Base-by-base conservation (phyloP, 2,113 vertebrate genomes). In the Periophthalmus modestus region DNA sequence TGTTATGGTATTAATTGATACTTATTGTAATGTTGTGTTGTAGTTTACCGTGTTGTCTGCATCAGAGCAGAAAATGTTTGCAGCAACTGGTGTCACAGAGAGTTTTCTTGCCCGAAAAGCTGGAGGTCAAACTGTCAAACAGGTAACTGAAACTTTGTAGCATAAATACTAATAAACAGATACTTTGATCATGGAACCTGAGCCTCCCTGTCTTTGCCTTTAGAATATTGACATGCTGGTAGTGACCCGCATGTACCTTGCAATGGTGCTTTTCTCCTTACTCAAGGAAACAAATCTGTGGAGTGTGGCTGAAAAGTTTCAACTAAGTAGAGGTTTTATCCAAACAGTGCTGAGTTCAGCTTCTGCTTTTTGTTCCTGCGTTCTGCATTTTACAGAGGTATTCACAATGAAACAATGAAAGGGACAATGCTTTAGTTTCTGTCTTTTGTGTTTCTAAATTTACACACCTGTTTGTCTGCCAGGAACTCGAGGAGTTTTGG, bases 401-500 rank as follows among this genome's bases (percentile, higher is more conserved):
- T n/a, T 34, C 4, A 11, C 0, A 39, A 2, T n/a, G 34, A 63
- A 33, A 7, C 59, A 34, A 5, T 62, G 7, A 39, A 65, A 0
- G 34, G 21, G 62, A 65, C 18, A 39, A 34, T n/a, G 19, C 24
- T 34, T 62, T 28, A 34, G 16, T 55, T 19, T 54, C 61, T 43
- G 14, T 5, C 1, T 46, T 33, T 3, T 28, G 50, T 18, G 12
- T 59, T 24, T n/a, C 13, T 36, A 7, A 36, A n/a, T 21, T 7
- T 15, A 0, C 24, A 13, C 69, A 9, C 14, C 1, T 36, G 0
- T 18, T 2, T 69, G 36, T 74, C 1, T 71, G 19, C 15, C 88
- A 99, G 98, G 98, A 99, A 72, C 72, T 99, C 77, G 95, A 97
- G 74, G 96, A 98, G 85, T 95, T 99, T 62, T 99, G 98, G 98